Evolutionary conservation across 1,140 invertebrate species (phyloP), one percentile per base, ranked within the genome.

Genomic region (Drosophila pseudoobscura): DNA sequence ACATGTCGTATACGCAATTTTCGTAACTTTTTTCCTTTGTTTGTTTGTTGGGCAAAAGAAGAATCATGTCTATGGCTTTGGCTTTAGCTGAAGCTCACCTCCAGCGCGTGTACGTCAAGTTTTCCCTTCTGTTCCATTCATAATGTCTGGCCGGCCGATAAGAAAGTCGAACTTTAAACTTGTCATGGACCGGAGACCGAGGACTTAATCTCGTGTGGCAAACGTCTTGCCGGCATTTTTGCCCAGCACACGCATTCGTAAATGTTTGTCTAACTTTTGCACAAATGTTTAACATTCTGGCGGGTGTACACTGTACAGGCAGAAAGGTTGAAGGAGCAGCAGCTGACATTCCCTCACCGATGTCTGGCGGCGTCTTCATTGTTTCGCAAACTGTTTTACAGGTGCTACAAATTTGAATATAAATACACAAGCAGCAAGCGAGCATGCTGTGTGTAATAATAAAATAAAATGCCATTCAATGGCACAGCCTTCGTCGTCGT

Each of bases 371-470:
- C 58, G 73, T 80, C 78, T 82, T 85, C 73, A 87, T 85, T 88
- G 78, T 85, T 82, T 85, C 39, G 44, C 61, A 75, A 87, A 80
- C 78, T 88, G 83, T 75, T 85, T 82, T 82, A 82, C 82, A 88
- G 83, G 75, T 87, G 82, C 78, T 87, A 83, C 82, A 87, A 88
- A 87, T 87, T 87, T 87, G 75, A 88, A 85, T 85, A 88, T 71
- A 85, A 88, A 87, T 87, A 74, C 78, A 75, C 60, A 76, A 61
- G 54, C 82, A 87, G 64, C 52, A 41, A 56, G 59, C 60, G 39
- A 64, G 71, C 57, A 76, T 66, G 59, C 77, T 84, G 80, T 85
- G 77, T 85, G 66, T 66, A 80, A 80, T 85, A 85, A 84, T 85
- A 84, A 77, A 85, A 85, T 84, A 69, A 87, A 84, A 84, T 80